Conservation (phyloP, 2,113 vertebrate species). For the Gymnarchus niloticus region DNA sequence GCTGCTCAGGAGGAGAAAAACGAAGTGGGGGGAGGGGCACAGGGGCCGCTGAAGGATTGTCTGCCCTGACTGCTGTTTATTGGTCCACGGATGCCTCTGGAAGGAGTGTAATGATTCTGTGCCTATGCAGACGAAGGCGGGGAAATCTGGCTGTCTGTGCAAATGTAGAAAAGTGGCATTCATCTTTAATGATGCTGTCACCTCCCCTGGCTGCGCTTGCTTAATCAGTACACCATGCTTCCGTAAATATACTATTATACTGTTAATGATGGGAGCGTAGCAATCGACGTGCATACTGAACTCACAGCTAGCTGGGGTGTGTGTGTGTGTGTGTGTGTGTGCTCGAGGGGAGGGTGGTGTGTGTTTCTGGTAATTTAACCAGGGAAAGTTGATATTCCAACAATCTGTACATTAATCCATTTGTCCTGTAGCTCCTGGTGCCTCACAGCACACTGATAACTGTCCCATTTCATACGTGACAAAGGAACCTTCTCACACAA, state of each 20-base stretch:
- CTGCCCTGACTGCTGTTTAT: conserved; percentile 48
- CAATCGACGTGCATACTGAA: background rate
- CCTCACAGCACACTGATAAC: background rate
- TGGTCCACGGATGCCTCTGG: conserved; percentile 42
- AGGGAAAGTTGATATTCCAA: background rate
- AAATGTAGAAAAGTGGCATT: background rate
- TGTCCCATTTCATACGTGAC: background rate
- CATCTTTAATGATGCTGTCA: background rate
- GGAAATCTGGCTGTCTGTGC: conserved; percentile 2
- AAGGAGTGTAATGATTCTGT: conserved; percentile 42
- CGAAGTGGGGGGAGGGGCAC: conserved; percentile 21
- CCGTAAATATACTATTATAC: background rate
- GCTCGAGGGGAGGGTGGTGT: background rate
- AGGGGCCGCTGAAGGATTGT: conserved; percentile 40
- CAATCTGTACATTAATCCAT: background rate
- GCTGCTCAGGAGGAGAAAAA: conserved; percentile 32
- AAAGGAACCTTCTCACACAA: background rate
- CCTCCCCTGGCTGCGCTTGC: background rate
- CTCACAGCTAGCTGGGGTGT: background rate
- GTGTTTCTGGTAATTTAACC: background rate
- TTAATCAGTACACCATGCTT: background rate
- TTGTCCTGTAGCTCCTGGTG: background rate
- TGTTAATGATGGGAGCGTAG: background rate
- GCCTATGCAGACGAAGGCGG: conserved; percentile 31
- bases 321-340: background rate